Evolutionary conservation across 2,888 invertebrate genomes (phyloP), one percentile per base, ranked within the genome.

Genomic region (Hydrotaea cyrtoneurina): DNA sequence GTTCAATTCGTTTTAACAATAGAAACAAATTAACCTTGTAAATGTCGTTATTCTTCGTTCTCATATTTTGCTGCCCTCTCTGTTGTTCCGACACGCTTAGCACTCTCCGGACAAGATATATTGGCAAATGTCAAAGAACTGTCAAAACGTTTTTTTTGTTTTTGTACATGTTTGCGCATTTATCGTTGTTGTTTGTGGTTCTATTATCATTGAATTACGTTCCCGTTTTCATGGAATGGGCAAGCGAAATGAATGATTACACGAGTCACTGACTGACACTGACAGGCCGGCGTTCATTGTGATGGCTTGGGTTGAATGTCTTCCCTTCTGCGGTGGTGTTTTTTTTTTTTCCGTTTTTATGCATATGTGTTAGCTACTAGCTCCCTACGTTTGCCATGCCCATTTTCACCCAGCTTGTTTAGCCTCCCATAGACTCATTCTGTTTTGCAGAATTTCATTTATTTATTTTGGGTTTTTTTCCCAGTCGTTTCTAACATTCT

Each of bases 111-210:
- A 11, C 10, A 50, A 50, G 1, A 50, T 21, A 21, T 21, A 66
- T 66, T 66, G 66, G 66, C 43, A 66, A 66, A 66, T 66, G 66
- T 66, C 66, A 66, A 66, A 66, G 39, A 66, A 43, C 66, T 66
- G 66, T 66, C 66, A 66, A 66, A 66, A 43, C 11, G n/a, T n/a
- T n/a, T n/a, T n/a, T n/a, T n/a, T n/a, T n/a, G n/a, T 66, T 17
- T 17, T 19, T 62, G 31, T 62, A 17, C 31, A n/a, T 36, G 17
- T 31, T 62, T 62, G 62, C 26, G n/a, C n/a, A n/a, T n/a, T 59
- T 36, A 21, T 23, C 8, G 66, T 64, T 31, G 11, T 26, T 59
- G 26, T 31, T 62, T 64, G 21, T n/a, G n/a, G n/a, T 36, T 64
- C 1, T 39, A 8, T 39, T 8, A 11, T 39, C 39, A 39, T 39